These are phyloP conservation scores for Dysdera silvatica DNA, from an alignment of 1,140 invertebrate species.

Conservation along the genomic window DNA sequence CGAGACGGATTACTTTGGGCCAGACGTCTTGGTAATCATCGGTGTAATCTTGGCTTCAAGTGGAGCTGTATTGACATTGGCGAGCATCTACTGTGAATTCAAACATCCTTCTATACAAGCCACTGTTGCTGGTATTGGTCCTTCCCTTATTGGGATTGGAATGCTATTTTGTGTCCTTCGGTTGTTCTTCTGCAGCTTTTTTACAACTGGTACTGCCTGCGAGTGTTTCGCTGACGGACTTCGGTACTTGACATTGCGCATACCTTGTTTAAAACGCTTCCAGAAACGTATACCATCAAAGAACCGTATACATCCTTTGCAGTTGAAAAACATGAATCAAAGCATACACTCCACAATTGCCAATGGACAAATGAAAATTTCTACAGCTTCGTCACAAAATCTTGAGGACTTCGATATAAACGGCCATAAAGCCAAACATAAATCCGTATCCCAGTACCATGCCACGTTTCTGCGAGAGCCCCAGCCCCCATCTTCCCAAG, in stretches of 20 bases:
- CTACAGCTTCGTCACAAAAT: background rate
- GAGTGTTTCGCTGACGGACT: constrained; percentile 22
- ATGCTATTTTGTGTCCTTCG: constrained; percentile 21
- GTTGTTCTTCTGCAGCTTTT: constrained; percentile 23
- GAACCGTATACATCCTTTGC: constrained; percentile 10
- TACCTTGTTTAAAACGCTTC: background rate
- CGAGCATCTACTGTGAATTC: constrained; percentile 23
- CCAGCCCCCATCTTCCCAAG: background rate
- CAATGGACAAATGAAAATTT: background rate
- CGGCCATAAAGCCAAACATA: background rate
- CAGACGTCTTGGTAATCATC: constrained; percentile 24
- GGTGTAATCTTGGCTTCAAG: constrained; percentile 9
- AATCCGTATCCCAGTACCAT: background rate
- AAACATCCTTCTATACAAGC: constrained; percentile 19
- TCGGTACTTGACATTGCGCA: background rate
- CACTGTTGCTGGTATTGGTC: constrained; percentile 25
- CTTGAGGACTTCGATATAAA: background rate
- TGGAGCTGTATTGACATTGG: constrained; percentile 16
- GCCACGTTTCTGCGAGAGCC: background rate
- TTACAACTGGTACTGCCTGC: constrained; percentile 16
- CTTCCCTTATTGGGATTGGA: constrained; percentile 28
- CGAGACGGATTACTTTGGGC: constrained; percentile 21
- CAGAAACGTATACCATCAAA: background rate
- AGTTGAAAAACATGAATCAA: background rate
- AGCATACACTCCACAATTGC: background rate